Evolutionary conservation across 2,888 invertebrate species (phyloP), one percentile per base, ranked within the genome.

Genomic region (Pinctada fucata): DNA sequence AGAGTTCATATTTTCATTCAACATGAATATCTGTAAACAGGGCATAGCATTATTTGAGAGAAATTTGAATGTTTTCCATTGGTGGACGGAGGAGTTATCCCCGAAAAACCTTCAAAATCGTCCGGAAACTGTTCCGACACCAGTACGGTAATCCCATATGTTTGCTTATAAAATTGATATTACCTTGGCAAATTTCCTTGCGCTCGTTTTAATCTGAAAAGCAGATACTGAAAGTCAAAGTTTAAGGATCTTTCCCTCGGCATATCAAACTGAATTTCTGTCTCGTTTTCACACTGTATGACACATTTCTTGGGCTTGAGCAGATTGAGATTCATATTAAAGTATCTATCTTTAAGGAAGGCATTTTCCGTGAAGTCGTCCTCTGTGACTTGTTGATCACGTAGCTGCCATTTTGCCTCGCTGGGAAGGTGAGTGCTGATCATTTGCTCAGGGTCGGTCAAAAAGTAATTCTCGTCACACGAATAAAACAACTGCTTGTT

Each of bases 401-500:
- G 82, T 4, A 91, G 84, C 80, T 91, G 91, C 90, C 91, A 91
- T 52, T 81, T 80, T 16, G 82, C 76, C 13, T 82, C 78, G 8
- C 81, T 79, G 0, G 91, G 91, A 6, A 89, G 80, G 78, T 91
- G 91, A 0, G 89, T 90, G 50, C 86, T 84, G 5, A 86, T 84
- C 76, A 90, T 81, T 74, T 87, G 85, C 45, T 89, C 88, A 0
- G 91, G 91, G 71, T 91, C 91, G 0, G 90, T 86, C 5, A 91
- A 83, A 82, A 91, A 91, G 73, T 90, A 91, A 83, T 90, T 90
- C 81, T 91, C 90, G 77, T 91, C 90, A 82, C 89, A 88, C 45
- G 82, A 81, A 76, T 89, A 90, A 65, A 82, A 79, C 6, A 84
- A 68, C 65, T 79, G 83, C 51, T 73, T 79, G 70, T 69, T 76